Evolutionary conservation across 2,113 vertebrate genomes (phyloP).

Genomic region (Microtus montanus): DNA sequence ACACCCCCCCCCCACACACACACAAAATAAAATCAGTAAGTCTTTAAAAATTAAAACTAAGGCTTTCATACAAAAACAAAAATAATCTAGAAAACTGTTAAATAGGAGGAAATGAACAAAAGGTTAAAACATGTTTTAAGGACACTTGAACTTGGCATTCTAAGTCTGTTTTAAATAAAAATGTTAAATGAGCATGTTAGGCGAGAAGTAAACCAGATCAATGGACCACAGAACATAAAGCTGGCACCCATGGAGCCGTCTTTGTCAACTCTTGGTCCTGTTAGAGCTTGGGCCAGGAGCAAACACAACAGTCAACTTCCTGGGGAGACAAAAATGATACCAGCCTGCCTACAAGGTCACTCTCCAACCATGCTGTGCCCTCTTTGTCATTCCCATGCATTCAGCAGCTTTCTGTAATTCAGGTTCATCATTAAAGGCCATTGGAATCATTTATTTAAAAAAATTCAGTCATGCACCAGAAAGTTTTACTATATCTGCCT

Average conservation of each 20-base stretch:
- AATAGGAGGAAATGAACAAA: not conserved
- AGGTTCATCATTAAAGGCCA: not conserved
- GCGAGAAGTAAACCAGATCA: not conserved
- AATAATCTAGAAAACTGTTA: not conserved
- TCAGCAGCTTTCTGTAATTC: not conserved
- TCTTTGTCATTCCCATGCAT: not conserved
- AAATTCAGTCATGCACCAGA: not conserved
- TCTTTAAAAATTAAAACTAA: not conserved
- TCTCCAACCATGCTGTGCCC: not conserved
- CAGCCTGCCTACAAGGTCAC: no score
- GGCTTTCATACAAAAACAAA: not conserved
- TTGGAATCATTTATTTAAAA: not conserved
- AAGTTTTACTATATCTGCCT: not conserved
- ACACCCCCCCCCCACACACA: not conserved
- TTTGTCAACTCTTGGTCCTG: not conserved
- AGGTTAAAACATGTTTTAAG: not conserved
- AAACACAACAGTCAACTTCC: not conserved
- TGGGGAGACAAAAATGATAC: rapidly evolving
- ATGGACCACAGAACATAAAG: not conserved
- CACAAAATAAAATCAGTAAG: not conserved
- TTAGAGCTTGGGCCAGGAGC: not conserved
- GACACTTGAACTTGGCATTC: not conserved
- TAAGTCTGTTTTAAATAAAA: not conserved
- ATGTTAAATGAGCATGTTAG: not conserved
- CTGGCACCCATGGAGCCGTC: not conserved